Conservation (phyloP, 2,797 vertebrate species). For the Syngnathus acus region DNA sequence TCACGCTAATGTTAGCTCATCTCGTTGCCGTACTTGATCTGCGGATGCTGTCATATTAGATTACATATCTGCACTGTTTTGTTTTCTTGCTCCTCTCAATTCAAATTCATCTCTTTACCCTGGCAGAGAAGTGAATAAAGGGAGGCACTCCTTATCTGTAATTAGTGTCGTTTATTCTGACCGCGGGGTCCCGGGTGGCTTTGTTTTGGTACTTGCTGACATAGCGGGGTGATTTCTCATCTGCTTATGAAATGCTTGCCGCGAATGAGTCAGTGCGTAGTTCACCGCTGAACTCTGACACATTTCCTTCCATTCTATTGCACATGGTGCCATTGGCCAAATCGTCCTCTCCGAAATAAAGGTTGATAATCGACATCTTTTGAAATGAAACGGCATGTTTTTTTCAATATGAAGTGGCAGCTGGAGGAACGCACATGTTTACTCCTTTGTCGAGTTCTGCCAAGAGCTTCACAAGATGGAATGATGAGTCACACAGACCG, state of each 20-base stretch:
- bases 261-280: not conserved
- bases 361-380: not conserved
- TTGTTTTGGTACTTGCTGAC: not conserved
- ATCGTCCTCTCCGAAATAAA: not conserved
- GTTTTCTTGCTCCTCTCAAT: not conserved
- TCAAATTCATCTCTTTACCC: not conserved
- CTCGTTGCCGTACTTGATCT: not conserved
- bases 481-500: constrained; percentile 36
- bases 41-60: too few species aligned
- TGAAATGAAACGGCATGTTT: not conserved
- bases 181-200: not conserved
- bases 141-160: not conserved
- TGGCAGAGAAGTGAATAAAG: not conserved
- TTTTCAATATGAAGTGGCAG: not conserved
- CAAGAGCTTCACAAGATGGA: constrained; percentile 19
- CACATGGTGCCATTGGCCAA: not conserved
- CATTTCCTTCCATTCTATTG: not conserved
- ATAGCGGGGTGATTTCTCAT: not conserved
- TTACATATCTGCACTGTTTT: too few species aligned
- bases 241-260: not conserved
- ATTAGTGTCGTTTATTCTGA: not conserved
- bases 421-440: not conserved
- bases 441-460: constrained; percentile 5
- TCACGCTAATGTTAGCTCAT: not conserved
- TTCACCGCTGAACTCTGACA: constrained; percentile 1